phyloP scores from a whole-genome alignment of 2,113 vertebrate genomes.

The Gorsachius goisagi region DNA sequence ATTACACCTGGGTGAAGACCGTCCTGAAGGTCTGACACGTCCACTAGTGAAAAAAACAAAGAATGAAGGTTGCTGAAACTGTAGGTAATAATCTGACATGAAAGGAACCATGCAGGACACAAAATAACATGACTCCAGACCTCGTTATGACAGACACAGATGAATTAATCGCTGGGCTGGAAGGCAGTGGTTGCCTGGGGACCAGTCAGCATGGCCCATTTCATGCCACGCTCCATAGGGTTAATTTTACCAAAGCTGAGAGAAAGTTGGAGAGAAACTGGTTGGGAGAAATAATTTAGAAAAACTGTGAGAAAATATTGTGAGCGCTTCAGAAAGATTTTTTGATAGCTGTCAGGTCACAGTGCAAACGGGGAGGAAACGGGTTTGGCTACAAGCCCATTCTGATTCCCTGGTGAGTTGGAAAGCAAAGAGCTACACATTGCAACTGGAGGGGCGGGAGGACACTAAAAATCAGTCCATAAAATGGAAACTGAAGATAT shows the following conservation, averaged over 20 bases:
- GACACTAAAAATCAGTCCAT: neutral
- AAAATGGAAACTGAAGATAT: neutral
- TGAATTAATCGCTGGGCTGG: neutral
- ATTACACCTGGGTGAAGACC: neutral
- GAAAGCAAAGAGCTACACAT: conserved; percentile 10
- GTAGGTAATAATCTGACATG: neutral
- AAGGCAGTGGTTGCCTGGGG: neutral
- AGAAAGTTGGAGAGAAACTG: neutral
- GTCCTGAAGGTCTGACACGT: neutral
- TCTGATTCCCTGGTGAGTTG: neutral
- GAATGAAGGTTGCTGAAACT: neutral
- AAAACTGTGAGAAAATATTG: conserved; percentile 29
- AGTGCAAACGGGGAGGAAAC: neutral
- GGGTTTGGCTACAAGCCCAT: neutral
- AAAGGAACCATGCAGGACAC: neutral
- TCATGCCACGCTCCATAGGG: neutral
- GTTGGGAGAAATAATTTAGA: neutral
- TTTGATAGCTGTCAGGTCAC: conserved; percentile 32
- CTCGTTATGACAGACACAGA: neutral
- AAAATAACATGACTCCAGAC: neutral
- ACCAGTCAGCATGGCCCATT: neutral
- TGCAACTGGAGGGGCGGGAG: neutral
- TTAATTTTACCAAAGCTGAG: conserved; percentile 17
- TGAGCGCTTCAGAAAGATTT: conserved; percentile 20
- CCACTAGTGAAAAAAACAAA: neutral